Evolutionary conservation across 1,140 invertebrate genomes (phyloP).

Genomic region (Pararge aegeria): DNA sequence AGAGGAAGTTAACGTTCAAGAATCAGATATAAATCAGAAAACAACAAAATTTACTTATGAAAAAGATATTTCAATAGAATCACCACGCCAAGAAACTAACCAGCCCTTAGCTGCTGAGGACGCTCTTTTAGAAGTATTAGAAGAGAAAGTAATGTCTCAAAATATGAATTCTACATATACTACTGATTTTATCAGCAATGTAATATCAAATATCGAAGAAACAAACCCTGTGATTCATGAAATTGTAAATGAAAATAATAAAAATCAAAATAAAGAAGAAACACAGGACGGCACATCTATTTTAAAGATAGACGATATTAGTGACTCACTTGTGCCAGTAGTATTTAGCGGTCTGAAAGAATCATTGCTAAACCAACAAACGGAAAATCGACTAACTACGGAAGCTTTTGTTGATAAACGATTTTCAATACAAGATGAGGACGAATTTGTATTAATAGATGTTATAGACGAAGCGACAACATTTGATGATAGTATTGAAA

Average conservation of each 20-base stretch:
- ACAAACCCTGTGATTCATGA: too few relatives aligned
- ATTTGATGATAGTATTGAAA: too few relatives aligned
- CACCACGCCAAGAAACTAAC: background rate
- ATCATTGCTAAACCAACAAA: background rate
- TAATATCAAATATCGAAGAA: too few relatives aligned
- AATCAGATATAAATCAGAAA: background rate
- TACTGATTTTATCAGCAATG: conserved; percentile 12
- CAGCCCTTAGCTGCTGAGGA: conserved; percentile 1
- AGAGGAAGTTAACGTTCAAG: background rate
- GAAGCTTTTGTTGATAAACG: background rate
- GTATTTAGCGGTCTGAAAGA: conserved; percentile 15
- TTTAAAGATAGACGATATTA: conserved; percentile 19
- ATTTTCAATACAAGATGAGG: conserved; percentile 18
- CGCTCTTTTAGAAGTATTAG: conserved; percentile 10
- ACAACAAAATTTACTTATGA: background rate
- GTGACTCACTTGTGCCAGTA: conserved; percentile 29
- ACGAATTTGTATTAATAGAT: conserved; percentile 31
- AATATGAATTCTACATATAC: conserved; percentile 16
- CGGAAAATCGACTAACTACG: background rate
- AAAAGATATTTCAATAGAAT: background rate
- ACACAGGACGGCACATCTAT: background rate
- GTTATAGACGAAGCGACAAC: conserved; percentile 14
- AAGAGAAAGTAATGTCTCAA: conserved; percentile 16
- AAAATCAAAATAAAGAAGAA: background rate
- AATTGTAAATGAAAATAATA: conserved; percentile 3